phyloP scores from a whole-genome alignment of 1,140 invertebrate species.

The Melitaea cinxia region DNA sequence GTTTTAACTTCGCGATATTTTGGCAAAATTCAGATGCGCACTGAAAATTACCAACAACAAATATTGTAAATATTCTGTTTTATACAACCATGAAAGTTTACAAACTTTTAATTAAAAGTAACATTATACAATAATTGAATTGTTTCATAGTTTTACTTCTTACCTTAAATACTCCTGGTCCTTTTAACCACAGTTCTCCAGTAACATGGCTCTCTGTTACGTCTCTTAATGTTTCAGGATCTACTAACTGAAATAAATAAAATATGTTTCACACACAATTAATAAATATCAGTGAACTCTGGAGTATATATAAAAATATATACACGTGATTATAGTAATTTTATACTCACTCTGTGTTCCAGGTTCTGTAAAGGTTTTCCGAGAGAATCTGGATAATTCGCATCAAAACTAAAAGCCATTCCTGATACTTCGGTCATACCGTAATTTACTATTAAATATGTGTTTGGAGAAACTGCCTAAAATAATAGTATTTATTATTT shows the following conservation, averaged over 20 bases:
- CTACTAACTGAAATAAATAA: conserved; percentile 38
- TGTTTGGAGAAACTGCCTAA: conserved; percentile 37
- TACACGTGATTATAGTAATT: neutral
- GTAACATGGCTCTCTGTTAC: conserved; percentile 34
- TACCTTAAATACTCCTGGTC: conserved; percentile 44
- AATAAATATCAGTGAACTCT: neutral
- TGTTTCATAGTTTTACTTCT: neutral
- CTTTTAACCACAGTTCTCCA: conserved; percentile 47
- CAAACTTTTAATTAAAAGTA: no score
- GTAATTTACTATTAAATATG: conserved; percentile 28
- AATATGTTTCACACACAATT: neutral
- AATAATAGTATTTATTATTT: neutral
- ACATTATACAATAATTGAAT: neutral
- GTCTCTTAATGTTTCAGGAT: conserved; percentile 37
- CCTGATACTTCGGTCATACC: conserved; percentile 44
- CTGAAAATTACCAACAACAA: no score
- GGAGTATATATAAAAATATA: no score
- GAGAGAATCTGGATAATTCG: conserved; percentile 12
- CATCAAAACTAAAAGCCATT: conserved; percentile 30
- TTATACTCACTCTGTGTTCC: conserved; percentile 30
- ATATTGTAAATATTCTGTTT: no score
- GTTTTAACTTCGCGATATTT: no score
- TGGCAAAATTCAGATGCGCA: no score
- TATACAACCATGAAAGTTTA: no score
- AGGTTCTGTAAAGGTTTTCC: conserved; percentile 26